phyloP scores from a whole-genome alignment of 1,140 invertebrate genomes.

The Drosophila prosaltans region DNA sequence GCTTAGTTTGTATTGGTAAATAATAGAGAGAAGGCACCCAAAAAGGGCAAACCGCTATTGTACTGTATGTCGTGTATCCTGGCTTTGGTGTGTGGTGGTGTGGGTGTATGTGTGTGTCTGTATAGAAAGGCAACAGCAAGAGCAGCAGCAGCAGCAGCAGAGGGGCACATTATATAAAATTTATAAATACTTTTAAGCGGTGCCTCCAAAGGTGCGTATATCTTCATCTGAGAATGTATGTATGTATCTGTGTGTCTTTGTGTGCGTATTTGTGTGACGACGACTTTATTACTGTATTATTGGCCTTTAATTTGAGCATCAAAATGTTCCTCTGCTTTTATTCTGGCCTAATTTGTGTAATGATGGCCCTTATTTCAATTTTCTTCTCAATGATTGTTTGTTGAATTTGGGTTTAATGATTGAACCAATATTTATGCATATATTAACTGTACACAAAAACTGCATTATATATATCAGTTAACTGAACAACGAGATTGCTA shows the following conservation, averaged over 20 bases:
- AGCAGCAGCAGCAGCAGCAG: constrained; percentile 8
- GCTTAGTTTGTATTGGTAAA: constrained; percentile 74
- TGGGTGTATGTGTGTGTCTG: background rate
- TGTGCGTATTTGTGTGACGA: constrained; percentile 36
- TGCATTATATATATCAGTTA: too few species aligned
- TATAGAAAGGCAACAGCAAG: constrained; percentile 1
- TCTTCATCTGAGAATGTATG: background rate
- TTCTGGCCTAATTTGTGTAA: constrained; percentile 68
- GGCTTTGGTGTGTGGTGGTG: background rate
- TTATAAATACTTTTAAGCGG: constrained; percentile 76
- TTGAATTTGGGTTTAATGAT: constrained; percentile 8
- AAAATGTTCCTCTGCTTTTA: constrained; percentile 53
- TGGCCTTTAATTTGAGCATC: constrained; percentile 78
- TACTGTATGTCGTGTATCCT: constrained; percentile 63
- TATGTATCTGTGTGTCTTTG: constrained; percentile 26
- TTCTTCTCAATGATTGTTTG: constrained; percentile 23
- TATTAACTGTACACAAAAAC: background rate
- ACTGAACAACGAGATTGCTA: too few species aligned
- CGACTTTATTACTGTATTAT: constrained; percentile 78
- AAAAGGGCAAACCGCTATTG: constrained; percentile 72
- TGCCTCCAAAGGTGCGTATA: constrained; percentile 61
- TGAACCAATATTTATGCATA: constrained; percentile 21
- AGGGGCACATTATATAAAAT: constrained; percentile 74
- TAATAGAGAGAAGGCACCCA: constrained; percentile 53
- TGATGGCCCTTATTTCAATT: constrained; percentile 33